These are phyloP conservation scores for Coptotermes formosanus DNA, from an alignment of 1,140 invertebrate genomes.

Conservation along the genomic window DNA sequence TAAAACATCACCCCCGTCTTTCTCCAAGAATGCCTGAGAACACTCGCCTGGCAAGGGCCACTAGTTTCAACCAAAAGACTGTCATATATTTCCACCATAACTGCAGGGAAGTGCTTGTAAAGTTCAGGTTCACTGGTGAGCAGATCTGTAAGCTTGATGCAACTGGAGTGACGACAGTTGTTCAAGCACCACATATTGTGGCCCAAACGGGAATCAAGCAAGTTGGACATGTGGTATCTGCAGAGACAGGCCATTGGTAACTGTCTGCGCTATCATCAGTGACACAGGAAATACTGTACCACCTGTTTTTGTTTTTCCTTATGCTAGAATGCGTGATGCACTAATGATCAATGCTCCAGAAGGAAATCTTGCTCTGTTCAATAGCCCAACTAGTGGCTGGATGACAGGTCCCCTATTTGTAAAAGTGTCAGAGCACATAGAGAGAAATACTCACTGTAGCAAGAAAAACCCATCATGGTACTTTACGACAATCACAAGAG, in stretches of 20 bases:
- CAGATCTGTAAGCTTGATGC: slow-evolving; percentile 46
- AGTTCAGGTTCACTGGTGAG: slow-evolving; percentile 36
- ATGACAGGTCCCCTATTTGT: slow-evolving; percentile 44
- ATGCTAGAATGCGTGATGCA: slow-evolving; percentile 38
- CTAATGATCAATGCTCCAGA: slow-evolving; percentile 39
- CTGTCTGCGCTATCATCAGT: slow-evolving; percentile 37
- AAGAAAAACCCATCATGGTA: slow-evolving; percentile 44
- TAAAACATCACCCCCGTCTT: too few relatives aligned
- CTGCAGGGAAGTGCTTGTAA: slow-evolving; percentile 40
- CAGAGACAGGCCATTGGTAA: slow-evolving; percentile 41
- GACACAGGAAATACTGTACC: slow-evolving; percentile 41
- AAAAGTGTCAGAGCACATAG: too few relatives aligned
- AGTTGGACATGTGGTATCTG: slow-evolving; percentile 39
- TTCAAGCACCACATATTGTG: slow-evolving; percentile 45
- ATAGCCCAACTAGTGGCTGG: slow-evolving; percentile 39
- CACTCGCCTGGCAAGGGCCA: slow-evolving; percentile 22
- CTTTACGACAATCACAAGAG: slow-evolving; percentile 46
- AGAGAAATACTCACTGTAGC: too few relatives aligned
- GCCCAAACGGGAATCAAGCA: slow-evolving; percentile 40
- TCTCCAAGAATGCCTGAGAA: slow-evolving; percentile 20
- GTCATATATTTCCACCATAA: slow-evolving; percentile 43
- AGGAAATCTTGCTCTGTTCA: slow-evolving; percentile 34
- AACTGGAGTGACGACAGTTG: slow-evolving; percentile 47
- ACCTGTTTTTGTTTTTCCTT: slow-evolving; percentile 43
- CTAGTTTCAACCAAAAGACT: slow-evolving; percentile 23